Evolutionary conservation across 1,140 invertebrate species (phyloP).

Genomic region (Drosophila santomea): DNA sequence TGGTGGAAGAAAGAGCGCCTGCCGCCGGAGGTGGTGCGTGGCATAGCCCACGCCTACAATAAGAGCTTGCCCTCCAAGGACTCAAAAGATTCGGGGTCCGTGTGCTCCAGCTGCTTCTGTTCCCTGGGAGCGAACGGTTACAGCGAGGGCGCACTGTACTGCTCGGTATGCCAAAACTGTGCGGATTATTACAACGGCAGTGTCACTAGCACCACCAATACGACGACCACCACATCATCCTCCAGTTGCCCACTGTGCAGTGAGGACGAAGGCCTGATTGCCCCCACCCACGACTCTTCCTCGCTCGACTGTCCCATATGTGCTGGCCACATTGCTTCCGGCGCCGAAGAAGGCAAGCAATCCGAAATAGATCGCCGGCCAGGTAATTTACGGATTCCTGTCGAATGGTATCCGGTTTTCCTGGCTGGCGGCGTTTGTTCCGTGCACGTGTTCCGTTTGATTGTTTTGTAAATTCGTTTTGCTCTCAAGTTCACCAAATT

Average conservation of each 20-base stretch:
- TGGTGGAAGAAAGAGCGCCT: constrained; percentile 96
- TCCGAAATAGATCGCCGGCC: constrained; percentile 54
- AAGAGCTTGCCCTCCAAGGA: constrained; percentile 55
- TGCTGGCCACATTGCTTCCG: constrained; percentile 49
- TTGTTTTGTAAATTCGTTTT: constrained; percentile 85
- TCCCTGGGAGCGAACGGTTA: constrained; percentile 69
- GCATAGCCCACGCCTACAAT: constrained; percentile 85
- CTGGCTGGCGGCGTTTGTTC: constrained; percentile 55
- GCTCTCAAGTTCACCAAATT: constrained; percentile 85
- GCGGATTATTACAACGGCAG: constrained; percentile 38
- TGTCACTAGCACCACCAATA: constrained; percentile 67
- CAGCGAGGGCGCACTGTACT: constrained; percentile 73
- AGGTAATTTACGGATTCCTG: constrained; percentile 28
- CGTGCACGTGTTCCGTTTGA: constrained; percentile 81
- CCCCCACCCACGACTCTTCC: constrained; percentile 46
- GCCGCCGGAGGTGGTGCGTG: constrained; percentile 87
- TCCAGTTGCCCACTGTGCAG: constrained; percentile 73
- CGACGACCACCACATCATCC: constrained; percentile 63
- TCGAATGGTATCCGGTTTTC: constrained; percentile 14
- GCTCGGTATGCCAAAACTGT: constrained; percentile 75
- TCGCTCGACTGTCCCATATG: constrained; percentile 76
- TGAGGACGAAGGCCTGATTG: constrained; percentile 40
- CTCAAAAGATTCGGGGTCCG: constrained; percentile 61
- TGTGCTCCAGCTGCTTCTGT: constrained; percentile 58
- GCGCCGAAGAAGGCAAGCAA: constrained; percentile 83